Evolutionary conservation across 2,888 invertebrate genomes (phyloP).

Genomic region (Nemotelus pantherinus): DNA sequence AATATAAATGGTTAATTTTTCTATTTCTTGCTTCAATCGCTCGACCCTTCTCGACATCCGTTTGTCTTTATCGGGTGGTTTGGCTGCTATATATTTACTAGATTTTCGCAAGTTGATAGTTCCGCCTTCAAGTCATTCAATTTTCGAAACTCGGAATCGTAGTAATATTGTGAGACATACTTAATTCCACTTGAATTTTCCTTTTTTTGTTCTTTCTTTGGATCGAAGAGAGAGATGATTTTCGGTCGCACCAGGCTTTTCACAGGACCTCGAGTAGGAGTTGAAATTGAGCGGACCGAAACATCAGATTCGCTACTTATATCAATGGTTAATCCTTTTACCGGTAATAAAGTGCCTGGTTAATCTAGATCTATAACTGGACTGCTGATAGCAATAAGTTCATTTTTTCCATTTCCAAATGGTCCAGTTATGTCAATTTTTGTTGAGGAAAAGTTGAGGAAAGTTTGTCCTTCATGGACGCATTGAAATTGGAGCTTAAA

Average conservation of each 20-base stretch:
- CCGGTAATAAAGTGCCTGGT: background rate
- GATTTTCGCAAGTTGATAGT: conserved; percentile 60
- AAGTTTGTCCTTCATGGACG: conserved; percentile 16
- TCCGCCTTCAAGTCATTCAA: conserved; percentile 65
- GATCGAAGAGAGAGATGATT: conserved; percentile 47
- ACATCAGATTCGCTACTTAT: conserved; percentile 33
- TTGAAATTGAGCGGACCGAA: background rate
- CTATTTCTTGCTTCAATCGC: conserved; percentile 65
- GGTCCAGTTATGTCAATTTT: background rate
- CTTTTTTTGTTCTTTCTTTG: conserved; percentile 51
- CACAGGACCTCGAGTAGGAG: background rate
- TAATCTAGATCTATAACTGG: background rate
- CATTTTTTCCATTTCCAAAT: background rate
- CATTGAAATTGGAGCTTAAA: conserved; percentile 23
- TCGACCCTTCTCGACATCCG: conserved; percentile 67
- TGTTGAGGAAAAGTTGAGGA: conserved; percentile 29
- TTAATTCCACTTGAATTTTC: background rate
- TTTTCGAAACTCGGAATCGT: conserved; percentile 66
- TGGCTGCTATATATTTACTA: conserved; percentile 57
- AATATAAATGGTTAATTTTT: conserved; percentile 53
- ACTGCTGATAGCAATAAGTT: background rate
- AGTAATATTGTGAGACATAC: conserved; percentile 56
- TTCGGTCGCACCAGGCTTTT: conserved; percentile 54
- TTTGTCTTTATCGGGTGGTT: conserved; percentile 73
- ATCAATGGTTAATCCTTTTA: conserved; percentile 12